phyloP scores from a whole-genome alignment of 2,888 invertebrate genomes.

The Hybos culiciformis region DNA sequence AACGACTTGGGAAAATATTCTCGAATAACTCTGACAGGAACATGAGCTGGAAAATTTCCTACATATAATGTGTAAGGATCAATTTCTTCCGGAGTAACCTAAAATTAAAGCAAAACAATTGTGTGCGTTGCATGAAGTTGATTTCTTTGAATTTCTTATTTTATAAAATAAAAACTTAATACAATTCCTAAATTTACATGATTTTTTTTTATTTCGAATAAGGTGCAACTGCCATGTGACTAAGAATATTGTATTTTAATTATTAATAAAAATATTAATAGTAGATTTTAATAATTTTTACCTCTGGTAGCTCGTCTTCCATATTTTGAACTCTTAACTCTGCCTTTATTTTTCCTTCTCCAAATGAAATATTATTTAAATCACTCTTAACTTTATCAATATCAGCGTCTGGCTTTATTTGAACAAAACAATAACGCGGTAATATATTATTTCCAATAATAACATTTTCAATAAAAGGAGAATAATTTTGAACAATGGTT shows the following conservation, averaged over 20 bases:
- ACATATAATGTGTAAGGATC: conserved; percentile 54
- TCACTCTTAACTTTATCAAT: conserved; percentile 43
- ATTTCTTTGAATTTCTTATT: background rate
- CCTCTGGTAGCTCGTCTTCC: conserved; percentile 34
- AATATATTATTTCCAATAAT: conserved; percentile 52
- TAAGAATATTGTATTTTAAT: too few relatives aligned
- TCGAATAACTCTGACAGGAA: conserved; percentile 47
- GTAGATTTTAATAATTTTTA: background rate
- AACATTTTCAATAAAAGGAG: conserved; percentile 47
- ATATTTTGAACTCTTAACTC: conserved; percentile 45
- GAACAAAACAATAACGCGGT: conserved; percentile 49
- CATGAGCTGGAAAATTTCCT: conserved; percentile 50
- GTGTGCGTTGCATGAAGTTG: background rate
- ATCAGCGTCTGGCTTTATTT: conserved; percentile 41
- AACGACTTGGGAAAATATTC: conserved; percentile 45
- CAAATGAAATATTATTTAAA: conserved; percentile 45
- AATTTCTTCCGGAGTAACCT: conserved; percentile 43
- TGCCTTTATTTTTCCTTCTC: conserved; percentile 42
- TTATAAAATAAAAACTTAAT: too few relatives aligned
- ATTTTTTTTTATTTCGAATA: too few relatives aligned
- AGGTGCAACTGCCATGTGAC: too few relatives aligned
- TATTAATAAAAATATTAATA: too few relatives aligned
- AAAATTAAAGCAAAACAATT: background rate
- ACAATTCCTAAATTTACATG: too few relatives aligned
- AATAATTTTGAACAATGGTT: conserved; percentile 45